Evolutionary conservation across 2,888 invertebrate genomes (phyloP).

Genomic region (Ryuthela nishihirai): DNA sequence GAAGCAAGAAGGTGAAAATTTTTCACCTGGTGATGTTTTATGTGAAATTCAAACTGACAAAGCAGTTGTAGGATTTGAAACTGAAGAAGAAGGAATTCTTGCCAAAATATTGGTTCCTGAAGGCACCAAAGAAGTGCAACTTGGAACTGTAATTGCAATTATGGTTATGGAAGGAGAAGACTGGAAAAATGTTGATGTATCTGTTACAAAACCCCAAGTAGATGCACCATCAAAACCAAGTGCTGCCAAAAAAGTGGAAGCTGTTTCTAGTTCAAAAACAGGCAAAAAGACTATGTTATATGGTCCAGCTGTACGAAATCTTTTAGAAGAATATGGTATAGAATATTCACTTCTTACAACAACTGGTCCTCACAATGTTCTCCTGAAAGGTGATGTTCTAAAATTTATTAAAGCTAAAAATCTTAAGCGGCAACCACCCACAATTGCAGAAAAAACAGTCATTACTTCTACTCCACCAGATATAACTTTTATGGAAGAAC

Average conservation of each 20-base stretch:
- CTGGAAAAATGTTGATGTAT: conserved; percentile 57
- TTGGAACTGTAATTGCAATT: conserved; percentile 57
- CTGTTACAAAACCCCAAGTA: conserved; percentile 40
- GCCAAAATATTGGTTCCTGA: conserved; percentile 61
- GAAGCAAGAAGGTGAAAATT: conserved; percentile 55
- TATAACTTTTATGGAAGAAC: conserved; percentile 1
- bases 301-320: conserved; percentile 61
- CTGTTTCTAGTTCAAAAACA: not conserved
- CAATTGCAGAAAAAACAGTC: conserved; percentile 40
- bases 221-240: not conserved
- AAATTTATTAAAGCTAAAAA: conserved; percentile 53
- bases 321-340: conserved; percentile 60
- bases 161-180: conserved; percentile 61
- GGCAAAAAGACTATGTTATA: not conserved
- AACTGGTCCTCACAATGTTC: conserved; percentile 59
- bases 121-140: conserved; percentile 57
- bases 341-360: conserved; percentile 54
- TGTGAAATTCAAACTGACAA: conserved; percentile 65
- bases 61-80: conserved; percentile 59
- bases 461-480: conserved; percentile 19
- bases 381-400: conserved; percentile 60
- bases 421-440: conserved; percentile 46
- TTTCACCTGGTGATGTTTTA: conserved; percentile 59
- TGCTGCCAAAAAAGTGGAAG: not conserved
- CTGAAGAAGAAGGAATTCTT: conserved; percentile 59